Percentiles rank a stretch among this genome's conserved stretches.
These are phyloP conservation scores for Theonella swinhoei DNA, from an alignment of 37 sponge, comb jelly and placozoan genomes.

Conservation along the genomic window DNA sequence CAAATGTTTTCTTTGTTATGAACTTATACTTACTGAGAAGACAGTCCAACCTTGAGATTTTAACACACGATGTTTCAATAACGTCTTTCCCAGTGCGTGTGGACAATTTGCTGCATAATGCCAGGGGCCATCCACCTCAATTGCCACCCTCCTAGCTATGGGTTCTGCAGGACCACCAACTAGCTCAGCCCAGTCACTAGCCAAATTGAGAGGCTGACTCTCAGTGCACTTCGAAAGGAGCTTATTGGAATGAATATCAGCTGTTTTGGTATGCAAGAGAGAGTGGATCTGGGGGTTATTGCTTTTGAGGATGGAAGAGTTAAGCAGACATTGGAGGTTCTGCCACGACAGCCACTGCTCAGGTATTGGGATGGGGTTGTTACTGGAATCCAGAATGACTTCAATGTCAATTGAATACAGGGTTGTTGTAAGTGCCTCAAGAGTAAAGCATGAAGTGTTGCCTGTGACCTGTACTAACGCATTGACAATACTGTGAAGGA, in stretches of 20 bases:
- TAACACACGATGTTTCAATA: conserved; percentile 56
- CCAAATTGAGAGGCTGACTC: conserved; percentile 10
- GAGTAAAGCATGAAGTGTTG: neutral
- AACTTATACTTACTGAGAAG: conserved; percentile 47
- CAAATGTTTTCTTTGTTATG: too few relatives aligned
- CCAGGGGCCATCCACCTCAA: conserved; percentile 67
- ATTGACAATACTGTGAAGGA: neutral
- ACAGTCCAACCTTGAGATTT: conserved; percentile 61
- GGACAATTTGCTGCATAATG: conserved; percentile 43
- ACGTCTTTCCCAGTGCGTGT: conserved; percentile 43
- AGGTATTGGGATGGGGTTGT: conserved; percentile 27
- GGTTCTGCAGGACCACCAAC: neutral
- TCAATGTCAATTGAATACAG: conserved; percentile 48
- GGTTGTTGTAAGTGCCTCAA: conserved; percentile 3
- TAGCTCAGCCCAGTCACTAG: conserved; percentile 47
- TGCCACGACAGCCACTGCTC: conserved; percentile 1
- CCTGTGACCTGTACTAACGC: conserved; percentile 26
- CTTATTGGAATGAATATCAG: neutral
- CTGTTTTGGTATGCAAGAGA: neutral
- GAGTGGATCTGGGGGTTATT: neutral
- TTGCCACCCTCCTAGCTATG: conserved; percentile 17
- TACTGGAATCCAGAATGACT: conserved; percentile 21
- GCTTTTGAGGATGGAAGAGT: neutral
- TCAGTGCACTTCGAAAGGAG: neutral
- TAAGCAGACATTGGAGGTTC: neutral